These are phyloP conservation scores for Typhlichthys eigenmanni DNA, from an alignment of 2,797 vertebrate species.

Conservation along the genomic window DNA sequence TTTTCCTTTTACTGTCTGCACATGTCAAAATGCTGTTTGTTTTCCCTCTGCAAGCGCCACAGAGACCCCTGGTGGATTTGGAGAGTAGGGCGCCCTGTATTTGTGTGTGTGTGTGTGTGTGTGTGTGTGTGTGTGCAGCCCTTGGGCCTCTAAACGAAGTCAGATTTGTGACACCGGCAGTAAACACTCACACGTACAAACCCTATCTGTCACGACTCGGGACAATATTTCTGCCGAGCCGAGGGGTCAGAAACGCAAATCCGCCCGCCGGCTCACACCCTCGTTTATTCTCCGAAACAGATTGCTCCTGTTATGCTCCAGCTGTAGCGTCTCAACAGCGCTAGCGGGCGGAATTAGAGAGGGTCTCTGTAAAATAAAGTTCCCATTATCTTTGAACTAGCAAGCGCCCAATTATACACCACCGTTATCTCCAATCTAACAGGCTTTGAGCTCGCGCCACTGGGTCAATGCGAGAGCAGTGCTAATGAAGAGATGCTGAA, in stretches of 20 bases:
- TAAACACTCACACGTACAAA: slow-evolving; percentile 5
- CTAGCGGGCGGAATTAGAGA: slow-evolving; percentile 62
- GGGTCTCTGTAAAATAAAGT: slow-evolving; percentile 55
- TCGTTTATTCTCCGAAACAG: slow-evolving; percentile 36
- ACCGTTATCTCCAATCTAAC: slow-evolving; percentile 59
- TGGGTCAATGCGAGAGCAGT: slow-evolving; percentile 46
- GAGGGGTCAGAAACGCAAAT: slow-evolving; percentile 37
- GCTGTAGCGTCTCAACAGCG: slow-evolving; percentile 42
- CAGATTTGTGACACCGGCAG: too few species aligned
- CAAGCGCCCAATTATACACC: slow-evolving; percentile 64
- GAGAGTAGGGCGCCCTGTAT: slow-evolving; percentile 10
- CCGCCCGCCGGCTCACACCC: slow-evolving; percentile 12
- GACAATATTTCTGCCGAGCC: slow-evolving; percentile 18
- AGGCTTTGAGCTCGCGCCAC: slow-evolving; percentile 59
- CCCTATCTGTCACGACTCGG: slow-evolving; percentile 27
- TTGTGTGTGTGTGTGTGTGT: slow-evolving; percentile 6
- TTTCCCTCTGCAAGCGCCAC: slow-evolving; percentile 54
- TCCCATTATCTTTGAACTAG: slow-evolving; percentile 69
- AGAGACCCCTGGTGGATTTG: slow-evolving; percentile 71
- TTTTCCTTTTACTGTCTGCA: slow-evolving; percentile 59
- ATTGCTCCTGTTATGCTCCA: slow-evolving; percentile 34
- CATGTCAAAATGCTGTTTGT: slow-evolving; percentile 52
- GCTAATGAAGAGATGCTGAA: slow-evolving; percentile 64
- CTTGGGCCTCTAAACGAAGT: slow-evolving; percentile 6
- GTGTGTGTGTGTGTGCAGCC: slow-evolving; percentile 31